These are phyloP conservation scores for Cheiracanthium punctorium DNA, from an alignment of 2,888 invertebrate genomes.

Conservation along the genomic window DNA sequence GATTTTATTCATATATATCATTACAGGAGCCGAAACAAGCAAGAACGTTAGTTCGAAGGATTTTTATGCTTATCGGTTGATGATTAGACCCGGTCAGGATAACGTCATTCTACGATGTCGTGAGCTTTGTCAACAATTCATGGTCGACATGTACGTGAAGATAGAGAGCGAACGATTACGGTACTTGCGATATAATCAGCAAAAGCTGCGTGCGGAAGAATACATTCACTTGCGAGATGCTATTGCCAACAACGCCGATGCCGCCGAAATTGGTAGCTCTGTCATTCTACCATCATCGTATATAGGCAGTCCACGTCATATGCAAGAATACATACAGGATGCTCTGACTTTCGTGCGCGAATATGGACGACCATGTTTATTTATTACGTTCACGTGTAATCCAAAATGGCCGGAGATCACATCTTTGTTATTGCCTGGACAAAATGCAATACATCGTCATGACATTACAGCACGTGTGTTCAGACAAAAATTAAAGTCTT, in stretches of 20 bases:
- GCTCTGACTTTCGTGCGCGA: slow-evolving; percentile 73
- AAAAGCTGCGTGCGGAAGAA: slow-evolving; percentile 19
- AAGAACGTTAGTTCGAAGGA: too few species aligned
- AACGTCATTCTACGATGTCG: too few species aligned
- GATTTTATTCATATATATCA: too few species aligned
- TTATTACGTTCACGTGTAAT: slow-evolving; percentile 74
- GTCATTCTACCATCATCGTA: slow-evolving; percentile 8
- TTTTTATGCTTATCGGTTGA: too few species aligned
- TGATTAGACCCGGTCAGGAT: too few species aligned
- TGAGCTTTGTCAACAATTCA: too few species aligned
- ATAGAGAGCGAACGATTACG: slow-evolving; percentile 71
- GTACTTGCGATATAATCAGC: slow-evolving; percentile 29
- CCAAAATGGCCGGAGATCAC: slow-evolving; percentile 74
- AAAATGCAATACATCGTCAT: slow-evolving; percentile 26
- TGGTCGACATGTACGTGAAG: slow-evolving; percentile 72
- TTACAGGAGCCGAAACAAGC: too few species aligned
- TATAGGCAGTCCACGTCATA: slow-evolving; percentile 38
- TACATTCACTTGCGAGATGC: background rate
- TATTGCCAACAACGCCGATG: slow-evolving; percentile 24
- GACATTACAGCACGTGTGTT: slow-evolving; percentile 19
- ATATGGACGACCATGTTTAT: slow-evolving; percentile 73
- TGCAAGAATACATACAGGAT: slow-evolving; percentile 73
- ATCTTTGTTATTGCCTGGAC: slow-evolving; percentile 9
- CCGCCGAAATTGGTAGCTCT: slow-evolving; percentile 30
- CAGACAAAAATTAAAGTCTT: slow-evolving; percentile 34